Evolutionary conservation across 2,113 vertebrate genomes (phyloP), one percentile per base, ranked within the genome.

Genomic region (Mionectes macconnelli): DNA sequence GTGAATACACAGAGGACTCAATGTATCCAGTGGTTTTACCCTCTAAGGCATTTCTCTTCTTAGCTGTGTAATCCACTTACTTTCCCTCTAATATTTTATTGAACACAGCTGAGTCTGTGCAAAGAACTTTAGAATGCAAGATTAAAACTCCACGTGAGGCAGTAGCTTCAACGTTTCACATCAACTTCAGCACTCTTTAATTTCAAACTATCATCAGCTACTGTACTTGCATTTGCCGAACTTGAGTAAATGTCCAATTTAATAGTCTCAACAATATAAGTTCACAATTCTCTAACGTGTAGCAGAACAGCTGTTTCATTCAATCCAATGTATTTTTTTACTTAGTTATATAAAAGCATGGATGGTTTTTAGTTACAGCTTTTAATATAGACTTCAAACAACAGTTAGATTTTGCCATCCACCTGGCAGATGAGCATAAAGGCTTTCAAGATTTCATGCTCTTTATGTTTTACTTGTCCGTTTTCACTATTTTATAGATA

Each of bases 241-340:
- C 31, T 11, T 40, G 39, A 84, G 33, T 49, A 77, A 23, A 73
- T n/a, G 77, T 27, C 47, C 52, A 55, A 89, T 50, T 66, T 50
- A 75, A 73, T 11, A 83, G 13, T 47, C 50, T 67, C 52, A 83
- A 35, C 30, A 73, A 35, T 10, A 0, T 67, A 76, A 76, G 4
- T 53, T 76, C 55, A 74, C 21, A 67, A 44, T 80, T 64, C 25
- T 42, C 28, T 55, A 8, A 6, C 9, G 6, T 33, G n/a, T 17
- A 72, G 14, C 14, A 75, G 17, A 81, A 68, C 45, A 50, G 23
- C 23, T 25, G 37, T 21, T 82, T 69, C 39, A 76, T 27, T n/a
- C 2, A 14, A 73, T 19, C 12, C 0, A 0, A 75, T 52, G 1
- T 3, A 84, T 40, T 55, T 49, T 56, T 63, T 37, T 14, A 53